Conservation (phyloP, 2,113 vertebrate species). For the Neofelis nebulosa region DNA sequence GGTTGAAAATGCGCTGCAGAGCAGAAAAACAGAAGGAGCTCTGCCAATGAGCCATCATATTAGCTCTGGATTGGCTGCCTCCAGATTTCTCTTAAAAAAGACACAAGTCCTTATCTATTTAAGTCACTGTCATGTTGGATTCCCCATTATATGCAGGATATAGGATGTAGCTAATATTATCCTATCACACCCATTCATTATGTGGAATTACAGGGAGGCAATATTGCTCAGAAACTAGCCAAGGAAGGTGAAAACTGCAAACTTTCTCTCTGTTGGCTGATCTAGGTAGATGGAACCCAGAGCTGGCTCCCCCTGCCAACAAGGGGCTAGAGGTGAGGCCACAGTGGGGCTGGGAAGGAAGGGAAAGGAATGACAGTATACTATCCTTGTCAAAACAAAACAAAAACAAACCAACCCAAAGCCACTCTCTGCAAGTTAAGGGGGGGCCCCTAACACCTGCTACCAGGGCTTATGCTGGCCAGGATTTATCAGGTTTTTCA, state of each 20-base stretch:
- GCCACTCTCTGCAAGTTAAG: neutral
- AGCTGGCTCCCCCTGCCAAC: neutral
- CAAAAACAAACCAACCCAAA: neutral
- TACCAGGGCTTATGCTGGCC: neutral
- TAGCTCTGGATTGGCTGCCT: neutral
- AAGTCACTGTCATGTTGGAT: neutral
- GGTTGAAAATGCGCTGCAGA: neutral
- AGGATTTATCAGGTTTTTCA: neutral
- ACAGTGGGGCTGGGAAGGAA: neutral
- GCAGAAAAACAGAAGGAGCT: neutral
- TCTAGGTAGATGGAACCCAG: neutral
- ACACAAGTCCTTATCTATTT: neutral
- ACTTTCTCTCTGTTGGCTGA: neutral
- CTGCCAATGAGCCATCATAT: neutral
- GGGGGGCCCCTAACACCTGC: neutral
- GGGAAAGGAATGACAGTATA: neutral
- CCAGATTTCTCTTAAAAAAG: neutral
- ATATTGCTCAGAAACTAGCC: neutral
- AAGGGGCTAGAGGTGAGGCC: neutral
- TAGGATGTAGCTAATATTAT: neutral
- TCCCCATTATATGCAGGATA: neutral
- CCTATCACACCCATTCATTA: neutral
- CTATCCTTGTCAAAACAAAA: neutral
- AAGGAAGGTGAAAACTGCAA: neutral
- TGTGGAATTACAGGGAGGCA: neutral